Conservation (phyloP, 2,113 vertebrate species). For the Malurus cyaneus region DNA sequence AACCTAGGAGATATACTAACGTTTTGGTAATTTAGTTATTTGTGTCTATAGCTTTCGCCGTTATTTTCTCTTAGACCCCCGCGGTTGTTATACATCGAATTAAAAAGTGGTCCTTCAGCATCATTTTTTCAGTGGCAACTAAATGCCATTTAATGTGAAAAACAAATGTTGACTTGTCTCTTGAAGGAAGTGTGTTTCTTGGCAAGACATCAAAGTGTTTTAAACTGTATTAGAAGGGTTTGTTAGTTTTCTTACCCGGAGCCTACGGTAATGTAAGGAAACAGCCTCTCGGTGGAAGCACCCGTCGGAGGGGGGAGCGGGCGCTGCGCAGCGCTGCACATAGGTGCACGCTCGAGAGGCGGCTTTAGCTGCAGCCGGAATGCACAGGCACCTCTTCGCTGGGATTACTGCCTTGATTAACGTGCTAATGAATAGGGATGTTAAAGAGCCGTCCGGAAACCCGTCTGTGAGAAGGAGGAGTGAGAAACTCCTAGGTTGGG, state of each 20-base stretch:
- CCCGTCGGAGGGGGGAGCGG: neutral
- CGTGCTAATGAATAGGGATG: constrained; percentile 69
- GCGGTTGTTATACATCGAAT: constrained; percentile 83
- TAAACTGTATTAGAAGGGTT: constrained; percentile 68
- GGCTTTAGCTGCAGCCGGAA: constrained; percentile 3
- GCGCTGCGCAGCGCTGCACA: neutral
- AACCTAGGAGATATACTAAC: constrained; percentile 82
- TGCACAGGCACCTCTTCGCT: neutral
- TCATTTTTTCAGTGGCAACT: constrained; percentile 78
- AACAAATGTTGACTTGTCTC: constrained; percentile 87
- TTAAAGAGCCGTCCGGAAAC: constrained; percentile 53
- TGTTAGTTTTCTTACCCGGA: constrained; percentile 70
- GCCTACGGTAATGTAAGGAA: constrained; percentile 43
- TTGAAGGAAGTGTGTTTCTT: constrained; percentile 79
- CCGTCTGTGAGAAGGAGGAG: constrained; percentile 45
- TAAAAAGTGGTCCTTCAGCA: constrained; percentile 82
- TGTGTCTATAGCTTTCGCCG: constrained; percentile 81
- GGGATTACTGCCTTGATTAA: constrained; percentile 47
- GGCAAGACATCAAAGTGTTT: constrained; percentile 81
- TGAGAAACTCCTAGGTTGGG: constrained; percentile 39
- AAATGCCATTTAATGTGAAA: constrained; percentile 85
- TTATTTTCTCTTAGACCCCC: constrained; percentile 85
- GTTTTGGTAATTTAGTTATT: constrained; percentile 89
- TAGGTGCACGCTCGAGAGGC: neutral
- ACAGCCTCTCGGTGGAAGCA: neutral